These are phyloP conservation scores for Macropis europaea DNA, from an alignment of 2,888 invertebrate species.

Conservation along the genomic window DNA sequence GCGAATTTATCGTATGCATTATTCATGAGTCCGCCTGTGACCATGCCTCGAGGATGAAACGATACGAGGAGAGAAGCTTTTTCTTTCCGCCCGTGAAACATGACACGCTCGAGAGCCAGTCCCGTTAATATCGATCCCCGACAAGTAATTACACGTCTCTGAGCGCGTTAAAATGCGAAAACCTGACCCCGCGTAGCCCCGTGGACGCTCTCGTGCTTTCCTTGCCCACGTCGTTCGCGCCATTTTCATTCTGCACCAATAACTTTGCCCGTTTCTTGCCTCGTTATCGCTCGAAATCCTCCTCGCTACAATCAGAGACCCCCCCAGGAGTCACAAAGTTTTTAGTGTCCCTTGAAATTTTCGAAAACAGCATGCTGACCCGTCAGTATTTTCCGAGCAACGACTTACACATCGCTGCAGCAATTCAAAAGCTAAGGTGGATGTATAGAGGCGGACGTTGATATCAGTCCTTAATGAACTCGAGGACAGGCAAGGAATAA, in stretches of 20 bases:
- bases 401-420: too few species aligned
- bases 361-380: too few species aligned
- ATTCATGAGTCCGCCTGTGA: constrained; percentile 56
- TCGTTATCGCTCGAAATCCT: too few species aligned
- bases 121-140: constrained; percentile 40
- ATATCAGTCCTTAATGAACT: too few species aligned
- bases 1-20: constrained; percentile 63
- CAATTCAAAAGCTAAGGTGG: too few species aligned
- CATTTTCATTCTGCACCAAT: constrained; percentile 59
- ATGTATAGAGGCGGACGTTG: too few species aligned
- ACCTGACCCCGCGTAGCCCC: not conserved
- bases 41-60: constrained; percentile 16
- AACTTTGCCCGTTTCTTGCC: constrained; percentile 61
- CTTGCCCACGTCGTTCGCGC: constrained; percentile 66
- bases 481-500: too few species aligned
- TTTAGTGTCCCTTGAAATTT: constrained; percentile 42
- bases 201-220: constrained; percentile 23
- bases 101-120: not conserved
- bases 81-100: constrained; percentile 23
- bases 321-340: too few species aligned
- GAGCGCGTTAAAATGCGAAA: not conserved
- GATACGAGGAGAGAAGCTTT: not conserved
- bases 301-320: too few species aligned
- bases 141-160: constrained; percentile 35
- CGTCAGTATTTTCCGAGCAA: too few species aligned